A percentile compares a stretch with the other conserved stretches of the same genome.
These are phyloP conservation scores for Gibbula magus DNA, from an alignment of 2,888 invertebrate species.

Conservation along the genomic window DNA sequence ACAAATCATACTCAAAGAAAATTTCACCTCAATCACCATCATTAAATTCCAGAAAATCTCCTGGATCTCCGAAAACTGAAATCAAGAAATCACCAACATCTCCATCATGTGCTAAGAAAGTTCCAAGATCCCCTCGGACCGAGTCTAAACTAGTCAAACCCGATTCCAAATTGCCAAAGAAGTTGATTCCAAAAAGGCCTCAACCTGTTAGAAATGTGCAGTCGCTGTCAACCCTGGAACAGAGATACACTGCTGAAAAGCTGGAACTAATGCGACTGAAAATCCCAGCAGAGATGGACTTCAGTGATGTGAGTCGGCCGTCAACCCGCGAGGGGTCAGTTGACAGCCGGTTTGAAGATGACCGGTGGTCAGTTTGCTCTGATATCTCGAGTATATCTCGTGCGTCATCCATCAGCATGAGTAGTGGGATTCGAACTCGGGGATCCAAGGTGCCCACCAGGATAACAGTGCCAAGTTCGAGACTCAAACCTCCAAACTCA, in stretches of 20 bases:
- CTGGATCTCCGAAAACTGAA: conserved; percentile 5
- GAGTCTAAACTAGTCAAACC: background rate
- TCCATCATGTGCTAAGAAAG: background rate
- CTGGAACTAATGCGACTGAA: conserved; percentile 12
- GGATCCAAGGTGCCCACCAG: background rate
- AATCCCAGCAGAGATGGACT: conserved; percentile 15
- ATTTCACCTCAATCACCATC: background rate
- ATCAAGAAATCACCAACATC: conserved; percentile 9
- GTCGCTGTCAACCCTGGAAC: background rate
- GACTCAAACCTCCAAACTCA: background rate
- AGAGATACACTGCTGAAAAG: conserved; percentile 11
- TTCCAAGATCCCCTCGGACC: background rate
- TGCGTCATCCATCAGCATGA: background rate
- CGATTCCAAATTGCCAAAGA: conserved; percentile 13
- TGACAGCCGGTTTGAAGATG: conserved; percentile 38
- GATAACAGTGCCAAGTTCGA: background rate
- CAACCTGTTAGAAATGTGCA: background rate
- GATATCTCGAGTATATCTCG: conserved; percentile 2
- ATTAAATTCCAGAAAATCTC: background rate
- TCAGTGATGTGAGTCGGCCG: conserved; percentile 15
- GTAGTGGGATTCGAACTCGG: background rate
- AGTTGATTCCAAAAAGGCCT: background rate
- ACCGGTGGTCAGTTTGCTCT: conserved; percentile 19
- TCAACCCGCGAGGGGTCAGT: conserved; percentile 40
- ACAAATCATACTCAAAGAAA: conserved; percentile 4